Evolutionary conservation across 2,113 vertebrate genomes (phyloP), one percentile per base, ranked within the genome.

Genomic region (Podarcis muralis): DNA sequence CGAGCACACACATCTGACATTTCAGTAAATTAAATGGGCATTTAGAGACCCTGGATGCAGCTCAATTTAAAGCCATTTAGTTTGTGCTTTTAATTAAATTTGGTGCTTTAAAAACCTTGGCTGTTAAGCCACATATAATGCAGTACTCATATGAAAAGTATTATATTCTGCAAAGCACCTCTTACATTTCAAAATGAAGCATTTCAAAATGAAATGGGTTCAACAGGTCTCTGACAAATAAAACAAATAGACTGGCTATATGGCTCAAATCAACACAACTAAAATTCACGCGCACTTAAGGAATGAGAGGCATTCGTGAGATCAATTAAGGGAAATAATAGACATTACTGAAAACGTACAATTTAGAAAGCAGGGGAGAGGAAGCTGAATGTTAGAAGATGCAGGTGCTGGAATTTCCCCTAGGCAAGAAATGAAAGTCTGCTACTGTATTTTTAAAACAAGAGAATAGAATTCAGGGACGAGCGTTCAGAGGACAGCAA

Each of bases 191-290:
- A 7, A 82, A 89, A 87, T 79, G 53, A 81, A 59, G 43, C 15
- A 53, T 74, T 74, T 72, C 12, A 7, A 82, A 89, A 87, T 79
- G 53, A 81, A 59, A 86, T 3, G 43, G 57, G 72, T 62, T 82
- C 48, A 82, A 53, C 72, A 91, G 71, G 27, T 30, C 18, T 88
- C 32, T 81, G n/a, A 35, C 89, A 86, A n/a, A 89, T 53, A 81
- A 68, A 86, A 65, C 82, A 53, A 88, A 59, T 13, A 40, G 65
- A 37, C 6, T 65, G 75, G 86, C 75, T 62, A 80, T 22, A 53
- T 23, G 83, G 86, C 35, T 74, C 83, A 15, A 35, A 77, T 84
- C 9, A 81, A 77, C 66, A 1, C n/a, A 81, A 23, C 82, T 83
- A 13, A 79, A 76, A 30, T 87, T 32, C 59, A 4, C 80, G 59